phyloP scores from a whole-genome alignment of 2,888 invertebrate genomes.

The Oscheius sp. region DNA sequence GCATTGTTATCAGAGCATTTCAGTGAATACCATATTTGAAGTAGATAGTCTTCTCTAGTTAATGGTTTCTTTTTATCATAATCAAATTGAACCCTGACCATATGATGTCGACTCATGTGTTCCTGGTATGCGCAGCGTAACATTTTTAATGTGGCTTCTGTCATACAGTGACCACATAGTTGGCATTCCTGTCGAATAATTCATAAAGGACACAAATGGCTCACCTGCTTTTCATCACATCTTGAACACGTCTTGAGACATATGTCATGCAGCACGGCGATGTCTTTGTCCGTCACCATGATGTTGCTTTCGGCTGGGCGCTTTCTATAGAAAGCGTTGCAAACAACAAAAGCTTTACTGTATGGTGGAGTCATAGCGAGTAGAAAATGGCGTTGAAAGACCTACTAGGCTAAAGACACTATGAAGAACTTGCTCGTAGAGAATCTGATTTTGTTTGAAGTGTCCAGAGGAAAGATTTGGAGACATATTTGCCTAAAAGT shows the following conservation, averaged over 20 bases:
- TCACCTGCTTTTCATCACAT: constrained; percentile 13
- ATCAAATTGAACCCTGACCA: constrained; percentile 75
- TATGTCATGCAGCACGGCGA: neutral
- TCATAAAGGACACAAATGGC: constrained; percentile 10
- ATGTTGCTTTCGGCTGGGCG: neutral
- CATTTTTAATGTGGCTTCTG: constrained; percentile 75
- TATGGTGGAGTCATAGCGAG: constrained; percentile 27
- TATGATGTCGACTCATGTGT: constrained; percentile 82
- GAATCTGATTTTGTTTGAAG: constrained; percentile 83
- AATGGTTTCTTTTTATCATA: constrained; percentile 42
- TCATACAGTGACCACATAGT: constrained; percentile 83
- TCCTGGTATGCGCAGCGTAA: constrained; percentile 82
- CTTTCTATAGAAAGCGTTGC: constrained; percentile 6
- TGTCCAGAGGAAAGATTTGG: constrained; percentile 94
- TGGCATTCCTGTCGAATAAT: constrained; percentile 75
- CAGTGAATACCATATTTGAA: constrained; percentile 86
- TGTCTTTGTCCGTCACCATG: constrained; percentile 15
- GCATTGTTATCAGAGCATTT: constrained; percentile 83
- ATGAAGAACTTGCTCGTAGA: constrained; percentile 88
- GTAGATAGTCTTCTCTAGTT: constrained; percentile 78
- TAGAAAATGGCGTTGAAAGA: constrained; percentile 71
- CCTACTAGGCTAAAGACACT: constrained; percentile 84
- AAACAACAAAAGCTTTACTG: neutral
- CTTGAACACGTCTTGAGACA: constrained; percentile 1
- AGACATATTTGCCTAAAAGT: constrained; percentile 87